Evolutionary conservation across 2,797 vertebrate species (phyloP), one percentile per base, ranked within the genome.

Genomic region (Anas capensis): DNA sequence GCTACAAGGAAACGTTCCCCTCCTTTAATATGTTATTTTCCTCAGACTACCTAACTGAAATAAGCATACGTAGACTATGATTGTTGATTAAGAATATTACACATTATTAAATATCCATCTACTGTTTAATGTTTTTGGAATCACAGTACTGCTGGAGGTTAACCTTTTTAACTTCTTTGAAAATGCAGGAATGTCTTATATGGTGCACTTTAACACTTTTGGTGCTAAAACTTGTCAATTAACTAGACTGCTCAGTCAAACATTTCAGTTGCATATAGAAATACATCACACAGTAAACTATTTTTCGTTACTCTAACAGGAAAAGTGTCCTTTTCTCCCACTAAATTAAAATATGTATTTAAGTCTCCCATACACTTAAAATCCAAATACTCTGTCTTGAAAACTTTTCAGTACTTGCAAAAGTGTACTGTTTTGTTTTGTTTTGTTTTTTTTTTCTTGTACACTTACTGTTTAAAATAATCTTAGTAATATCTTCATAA

Each of bases 251-350:
- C 34, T 86, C 14, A 58, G 19, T 40, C 13, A 36, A 65, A 54
- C 8, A 69, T 82, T 82, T 86, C 80, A 85, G 46, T 51, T 10
- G 73, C 51, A n/a, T 58, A 20, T 11, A 82, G 65, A 77, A 80
- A 66, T 58, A 77, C 4, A 66, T 58, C 29, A 83, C 27, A 75
- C 40, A 38, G 46, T 34, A 70, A 61, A 92, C 73, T 58, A 58
- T 33, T 42, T 42, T n/a, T 73, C 56, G 4, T 73, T 77, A 56
- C 60, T 88, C 24, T 58, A 48, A 66, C 2, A 58, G 3, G 26
- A 75, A 70, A 53, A 38, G 61, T 7, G 9, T 26, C 3, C 0
- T 4, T 73, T 72, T 49, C 54, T 66, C 23, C 14, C 19, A 58
- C 48, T 48, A 58, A 83, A 81, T 54, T 66, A 80, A 84, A 72